Evolutionary conservation across 92 coral and sea anemone species (phyloP).

Genomic region (Epizoanthus scotinus): DNA sequence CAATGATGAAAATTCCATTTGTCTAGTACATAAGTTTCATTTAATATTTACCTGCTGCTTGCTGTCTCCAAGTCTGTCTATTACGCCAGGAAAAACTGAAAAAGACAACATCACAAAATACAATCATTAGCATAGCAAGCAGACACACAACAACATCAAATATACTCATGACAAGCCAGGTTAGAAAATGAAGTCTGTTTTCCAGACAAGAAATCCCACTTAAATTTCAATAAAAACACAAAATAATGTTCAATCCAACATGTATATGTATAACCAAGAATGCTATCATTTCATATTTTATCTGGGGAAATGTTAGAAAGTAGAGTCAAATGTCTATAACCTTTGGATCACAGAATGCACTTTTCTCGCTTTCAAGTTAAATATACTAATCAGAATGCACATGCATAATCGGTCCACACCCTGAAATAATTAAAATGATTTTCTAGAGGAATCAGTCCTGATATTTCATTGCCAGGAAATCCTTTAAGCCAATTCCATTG

Average conservation of each 20-base stretch:
- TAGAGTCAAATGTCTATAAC: background rate
- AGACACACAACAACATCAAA: background rate
- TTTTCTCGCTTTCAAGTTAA: too few species aligned
- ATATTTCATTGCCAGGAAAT: conserved; percentile 18
- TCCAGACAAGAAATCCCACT: conserved; percentile 1
- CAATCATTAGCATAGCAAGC: conserved; percentile 14
- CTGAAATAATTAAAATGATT: conserved; percentile 23
- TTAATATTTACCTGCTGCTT: conserved; percentile 83
- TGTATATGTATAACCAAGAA: background rate
- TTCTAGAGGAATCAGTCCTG: conserved; percentile 7
- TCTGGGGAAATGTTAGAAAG: background rate
- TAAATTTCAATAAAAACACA: conserved; percentile 6
- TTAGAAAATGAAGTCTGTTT: conserved; percentile 15
- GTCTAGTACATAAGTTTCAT: too few species aligned
- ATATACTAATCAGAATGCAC: background rate
- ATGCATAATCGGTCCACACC: conserved; percentile 29
- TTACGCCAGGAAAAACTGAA: conserved; percentile 86
- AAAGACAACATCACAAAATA: conserved; percentile 25
- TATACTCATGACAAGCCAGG: background rate
- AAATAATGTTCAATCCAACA: too few species aligned
- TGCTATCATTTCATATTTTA: background rate
- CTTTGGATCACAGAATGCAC: background rate
- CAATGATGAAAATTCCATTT: background rate
- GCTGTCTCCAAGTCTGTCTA: conserved; percentile 98
- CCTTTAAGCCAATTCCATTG: conserved; percentile 36